phyloP scores from a whole-genome alignment of 2,797 vertebrate genomes.

The Mareca strepera region DNA sequence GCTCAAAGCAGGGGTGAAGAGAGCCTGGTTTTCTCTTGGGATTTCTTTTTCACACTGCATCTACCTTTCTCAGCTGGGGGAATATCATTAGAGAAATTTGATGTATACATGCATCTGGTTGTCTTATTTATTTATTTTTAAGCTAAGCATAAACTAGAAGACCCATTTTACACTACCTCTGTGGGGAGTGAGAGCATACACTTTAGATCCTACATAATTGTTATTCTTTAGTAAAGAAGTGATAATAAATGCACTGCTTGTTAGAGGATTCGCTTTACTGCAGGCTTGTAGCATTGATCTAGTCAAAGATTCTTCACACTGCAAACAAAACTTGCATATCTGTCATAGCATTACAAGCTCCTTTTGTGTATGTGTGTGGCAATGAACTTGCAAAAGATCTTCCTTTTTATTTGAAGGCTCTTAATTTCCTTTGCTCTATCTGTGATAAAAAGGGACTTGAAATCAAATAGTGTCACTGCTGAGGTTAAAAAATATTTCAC shows the following conservation, averaged over 20 bases:
- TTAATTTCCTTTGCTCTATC: neutral
- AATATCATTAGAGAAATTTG: neutral
- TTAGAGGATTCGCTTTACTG: neutral
- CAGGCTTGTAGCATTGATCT: neutral
- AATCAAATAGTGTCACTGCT: neutral
- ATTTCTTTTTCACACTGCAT: neutral
- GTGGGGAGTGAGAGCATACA: neutral
- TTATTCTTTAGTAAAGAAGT: neutral
- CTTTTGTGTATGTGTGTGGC: neutral
- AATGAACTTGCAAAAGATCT: neutral
- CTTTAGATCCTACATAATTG: neutral
- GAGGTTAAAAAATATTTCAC: neutral
- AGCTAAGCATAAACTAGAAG: neutral
- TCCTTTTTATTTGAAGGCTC: neutral
- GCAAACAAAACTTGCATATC: neutral
- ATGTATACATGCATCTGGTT: neutral
- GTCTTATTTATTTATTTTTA: neutral
- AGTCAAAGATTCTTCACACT: neutral
- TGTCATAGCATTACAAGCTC: neutral
- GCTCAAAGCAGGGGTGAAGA: neutral
- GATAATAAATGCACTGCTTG: neutral
- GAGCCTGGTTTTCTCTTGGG: neutral
- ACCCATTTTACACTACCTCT: neutral
- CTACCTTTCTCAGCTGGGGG: neutral
- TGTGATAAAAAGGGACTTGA: slow-evolving; percentile 4